Base-by-base conservation (phyloP, 1,140 invertebrate species). In the Zelostemma sp. region DNA sequence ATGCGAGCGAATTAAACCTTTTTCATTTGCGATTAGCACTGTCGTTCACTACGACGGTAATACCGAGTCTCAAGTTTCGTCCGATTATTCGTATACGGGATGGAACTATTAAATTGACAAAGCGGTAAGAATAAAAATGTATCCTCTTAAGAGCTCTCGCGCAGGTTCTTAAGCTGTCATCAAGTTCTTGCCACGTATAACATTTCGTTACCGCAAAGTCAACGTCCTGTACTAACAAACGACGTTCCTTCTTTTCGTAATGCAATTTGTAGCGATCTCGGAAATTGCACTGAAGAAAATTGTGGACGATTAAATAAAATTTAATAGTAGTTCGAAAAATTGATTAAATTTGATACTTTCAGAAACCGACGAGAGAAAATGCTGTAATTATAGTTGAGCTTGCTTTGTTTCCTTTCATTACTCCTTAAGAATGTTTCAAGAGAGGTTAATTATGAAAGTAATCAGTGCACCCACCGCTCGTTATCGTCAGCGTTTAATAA, bases 91-190 rank as follows among this genome's bases (percentile, higher is more conserved):
- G 62, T 64, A 72, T 78, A 78, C 67, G 60, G 63, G 71, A 67
- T 75, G 69, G 58, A 80, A 80, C 79, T 79, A 82, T 82, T 78
- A 80, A 81, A 77, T 80, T 76, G 80, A 78, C 75, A 78, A 76
- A 73, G 68, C 54, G 72, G 64, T 49, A 67, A 71, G 64, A 67
- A 57, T 51, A 66, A 73, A 77, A 75, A 77, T 71, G 71, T 71
- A 75, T 77, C 71, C 76, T 78, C 75, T 79, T 79, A 78, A 81
- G 73, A 76, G 74, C 74, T 77, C 65, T 76, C 59, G 72, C 70
- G 71, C 82, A 79, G 77, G 75, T 79, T 83, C 82, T 85, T 83
- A 85, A 79, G 77, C 80, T 85, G 83, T 85, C 83, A 84, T 83
- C 82, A 62, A 75, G 78, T 82, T 82, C 77, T 80, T 73, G 72